These are phyloP conservation scores for Zaprionus bogoriensis DNA, from an alignment of 2,888 invertebrate genomes.

Conservation along the genomic window DNA sequence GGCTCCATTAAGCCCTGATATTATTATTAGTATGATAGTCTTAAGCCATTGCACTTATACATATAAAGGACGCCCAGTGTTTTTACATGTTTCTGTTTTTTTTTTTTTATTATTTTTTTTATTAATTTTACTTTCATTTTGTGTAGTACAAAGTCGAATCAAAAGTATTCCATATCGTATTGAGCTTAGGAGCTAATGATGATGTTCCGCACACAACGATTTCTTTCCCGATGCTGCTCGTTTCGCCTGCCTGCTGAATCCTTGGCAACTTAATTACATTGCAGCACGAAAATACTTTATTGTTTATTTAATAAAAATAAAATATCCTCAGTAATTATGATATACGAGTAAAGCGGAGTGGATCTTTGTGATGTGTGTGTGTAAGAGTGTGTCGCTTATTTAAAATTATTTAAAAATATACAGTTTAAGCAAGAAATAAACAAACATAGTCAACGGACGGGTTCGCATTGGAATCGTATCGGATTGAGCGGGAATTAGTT, in stretches of 20 bases:
- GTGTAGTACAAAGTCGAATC: constrained; percentile 65
- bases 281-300: constrained; percentile 72
- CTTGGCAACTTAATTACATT: constrained; percentile 43
- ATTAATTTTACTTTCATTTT: no score
- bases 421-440: constrained; percentile 21
- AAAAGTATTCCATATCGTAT: constrained; percentile 44
- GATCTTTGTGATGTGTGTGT: constrained; percentile 28
- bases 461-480: constrained; percentile 16
- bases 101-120: constrained; percentile 51
- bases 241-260: no score
- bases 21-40: neutral
- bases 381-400: constrained; percentile 21
- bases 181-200: constrained; percentile 59
- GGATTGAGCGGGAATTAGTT: neutral
- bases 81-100: constrained; percentile 48
- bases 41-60: neutral
- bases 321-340: constrained; percentile 56
- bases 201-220: constrained; percentile 19
- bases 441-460: constrained; percentile 37
- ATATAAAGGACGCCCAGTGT: neutral
- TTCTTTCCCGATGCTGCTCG: no score
- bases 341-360: constrained; percentile 38
- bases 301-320: constrained; percentile 79
- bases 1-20: constrained; percentile 58
- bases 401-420: constrained; percentile 50